A percentile compares a stretch with the other conserved stretches of the same genome.
phyloP scores from a whole-genome alignment of 2,113 vertebrate species.

The Ochotona princeps region DNA sequence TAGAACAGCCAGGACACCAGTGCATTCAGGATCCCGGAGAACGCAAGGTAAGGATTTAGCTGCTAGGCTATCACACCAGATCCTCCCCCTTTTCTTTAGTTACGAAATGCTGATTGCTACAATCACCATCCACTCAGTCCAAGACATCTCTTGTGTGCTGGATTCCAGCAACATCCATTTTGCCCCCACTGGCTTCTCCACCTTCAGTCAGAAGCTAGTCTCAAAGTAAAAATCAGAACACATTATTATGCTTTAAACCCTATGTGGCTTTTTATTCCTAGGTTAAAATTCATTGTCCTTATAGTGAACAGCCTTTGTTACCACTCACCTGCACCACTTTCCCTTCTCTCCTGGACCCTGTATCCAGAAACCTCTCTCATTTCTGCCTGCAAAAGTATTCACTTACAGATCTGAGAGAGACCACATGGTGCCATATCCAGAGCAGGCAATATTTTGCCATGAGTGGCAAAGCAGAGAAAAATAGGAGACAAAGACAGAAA shows the following conservation, averaged over 20 bases:
- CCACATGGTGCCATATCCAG: not conserved
- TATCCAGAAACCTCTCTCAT: not conserved
- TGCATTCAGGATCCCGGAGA: no score
- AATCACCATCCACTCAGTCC: not conserved
- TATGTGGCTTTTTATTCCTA: not conserved
- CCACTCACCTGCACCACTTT: not conserved
- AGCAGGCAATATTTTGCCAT: not conserved
- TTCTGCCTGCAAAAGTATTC: not conserved
- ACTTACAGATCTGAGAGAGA: not conserved
- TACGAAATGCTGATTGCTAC: no score
- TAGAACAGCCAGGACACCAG: no score
- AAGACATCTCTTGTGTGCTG: not conserved
- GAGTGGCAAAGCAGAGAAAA: not conserved
- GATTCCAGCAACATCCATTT: not conserved
- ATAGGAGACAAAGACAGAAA: slow-evolving; percentile 21
- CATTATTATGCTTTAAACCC: not conserved
- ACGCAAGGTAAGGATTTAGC: no score
- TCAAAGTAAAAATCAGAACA: slow-evolving; percentile 20
- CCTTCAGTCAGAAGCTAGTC: not conserved
- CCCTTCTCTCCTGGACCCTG: not conserved
- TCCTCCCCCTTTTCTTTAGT: no score
- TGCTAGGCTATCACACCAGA: no score
- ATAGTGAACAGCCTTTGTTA: not conserved
- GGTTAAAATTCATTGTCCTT: not conserved
- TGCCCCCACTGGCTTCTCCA: not conserved